Conservation (phyloP, 1,140 invertebrate genomes). For the Caenorhabditis tropicalis region DNA sequence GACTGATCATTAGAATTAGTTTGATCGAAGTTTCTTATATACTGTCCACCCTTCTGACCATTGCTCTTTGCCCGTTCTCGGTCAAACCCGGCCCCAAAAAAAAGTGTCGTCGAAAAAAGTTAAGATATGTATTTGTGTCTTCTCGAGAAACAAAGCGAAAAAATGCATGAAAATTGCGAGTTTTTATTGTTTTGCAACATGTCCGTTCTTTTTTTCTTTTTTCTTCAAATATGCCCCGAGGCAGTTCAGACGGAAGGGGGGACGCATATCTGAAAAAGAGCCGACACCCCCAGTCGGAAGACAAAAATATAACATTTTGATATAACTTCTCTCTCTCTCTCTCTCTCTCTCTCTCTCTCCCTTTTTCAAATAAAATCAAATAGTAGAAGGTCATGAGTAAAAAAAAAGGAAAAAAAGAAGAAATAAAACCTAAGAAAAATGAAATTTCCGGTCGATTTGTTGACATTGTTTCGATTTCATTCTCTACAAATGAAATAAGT, state of each 20-base stretch:
- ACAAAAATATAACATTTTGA: not conserved
- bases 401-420: not conserved
- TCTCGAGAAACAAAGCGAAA: not conserved
- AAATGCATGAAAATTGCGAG: not conserved
- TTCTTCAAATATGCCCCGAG: conserved; percentile 9
- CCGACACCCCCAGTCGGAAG: not conserved
- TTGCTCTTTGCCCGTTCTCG: too few relatives aligned
- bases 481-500: too few relatives aligned
- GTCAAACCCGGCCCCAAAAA: too few relatives aligned
- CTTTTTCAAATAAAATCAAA: not conserved
- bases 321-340: not conserved
- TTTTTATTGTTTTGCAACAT: conserved; percentile 31
- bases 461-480: conserved; percentile 42
- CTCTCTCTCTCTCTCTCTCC: not conserved
- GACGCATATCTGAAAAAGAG: not conserved
- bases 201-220: not conserved
- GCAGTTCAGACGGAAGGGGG: not conserved
- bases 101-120: too few relatives aligned
- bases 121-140: not conserved
- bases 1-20: too few relatives aligned
- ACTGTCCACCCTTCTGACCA: too few relatives aligned
- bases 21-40: too few relatives aligned
- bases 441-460: conserved; percentile 19
- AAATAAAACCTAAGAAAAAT: not conserved
- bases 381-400: conserved; percentile 12